Evolutionary conservation across 2,797 vertebrate species (phyloP), one percentile per base, ranked within the genome.

Genomic region (Anolis apletophallus): DNA sequence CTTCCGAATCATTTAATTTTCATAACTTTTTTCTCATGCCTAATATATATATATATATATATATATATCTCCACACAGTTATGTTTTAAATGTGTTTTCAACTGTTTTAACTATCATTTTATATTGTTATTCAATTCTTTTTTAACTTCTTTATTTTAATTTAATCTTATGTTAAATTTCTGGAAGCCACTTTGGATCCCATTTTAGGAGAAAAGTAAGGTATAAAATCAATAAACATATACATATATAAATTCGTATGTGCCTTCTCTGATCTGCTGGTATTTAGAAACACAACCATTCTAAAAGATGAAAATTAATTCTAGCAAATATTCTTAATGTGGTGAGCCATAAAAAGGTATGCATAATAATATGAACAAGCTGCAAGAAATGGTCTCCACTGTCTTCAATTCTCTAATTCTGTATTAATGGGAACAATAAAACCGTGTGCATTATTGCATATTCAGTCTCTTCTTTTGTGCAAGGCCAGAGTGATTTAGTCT

Each of bases 301-400:
- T 54, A 88, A 85, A 93, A 87, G 88, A 92, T 86, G 87, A 2
- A 90, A 81, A 92, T 88, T 93, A 76, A 91, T 94, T 92, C 91
- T 90, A 86, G 88, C 61, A 64, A 91, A 89, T 2, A 0, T 5
- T 36, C n/a, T 80, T 71, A 34, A 55, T n/a, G 57, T 17, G 5
- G 10, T 72, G 84, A 68, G 40, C 79, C 12, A 54, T 54, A 82
- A 68, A 8, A 82, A 69, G 4, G 61, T 26, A 19, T 69, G 17
- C 72, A 69, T 87, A 76, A 82, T 87, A 82, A 76, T 75, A 46
- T 54, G 81, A 54, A 54, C 13, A 67, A 54, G 82, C n/a, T 75
- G 36, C 17, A 34, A n/a, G 57, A 57, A 0, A 0, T 4, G 21
- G 64, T 80, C 59, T 84, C 36, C 21, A 17, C 78, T 88, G 34